Evolutionary conservation across 2,113 vertebrate species (phyloP).

Genomic region (Nycticebus coucang): DNA sequence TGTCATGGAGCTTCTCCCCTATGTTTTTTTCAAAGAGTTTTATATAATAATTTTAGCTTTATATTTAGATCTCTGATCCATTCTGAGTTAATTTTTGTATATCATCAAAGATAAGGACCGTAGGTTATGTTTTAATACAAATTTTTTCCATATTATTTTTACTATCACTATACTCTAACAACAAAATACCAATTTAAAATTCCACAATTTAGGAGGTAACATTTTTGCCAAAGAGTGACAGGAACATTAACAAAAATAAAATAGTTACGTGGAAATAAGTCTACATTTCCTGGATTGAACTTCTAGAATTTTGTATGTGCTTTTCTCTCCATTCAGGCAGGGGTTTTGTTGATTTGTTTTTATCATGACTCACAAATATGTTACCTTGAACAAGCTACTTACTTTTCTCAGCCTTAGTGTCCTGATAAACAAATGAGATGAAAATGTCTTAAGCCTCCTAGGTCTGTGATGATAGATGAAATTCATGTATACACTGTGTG

Average conservation of each 20-base stretch:
- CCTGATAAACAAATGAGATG: not conserved
- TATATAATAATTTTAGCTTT: not conserved
- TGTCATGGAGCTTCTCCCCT: not conserved
- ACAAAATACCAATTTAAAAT: not conserved
- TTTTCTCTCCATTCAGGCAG: not conserved
- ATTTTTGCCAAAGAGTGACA: not conserved
- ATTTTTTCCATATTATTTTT: not conserved
- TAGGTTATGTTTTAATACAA: not conserved
- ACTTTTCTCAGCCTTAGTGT: not conserved
- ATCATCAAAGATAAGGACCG: not conserved
- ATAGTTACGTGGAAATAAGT: not conserved
- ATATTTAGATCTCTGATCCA: not conserved
- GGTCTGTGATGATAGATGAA: not conserved
- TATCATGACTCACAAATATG: not conserved
- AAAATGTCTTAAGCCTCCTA: not conserved
- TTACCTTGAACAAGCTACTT: not conserved
- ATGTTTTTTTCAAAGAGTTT: not conserved
- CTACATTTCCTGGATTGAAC: not conserved
- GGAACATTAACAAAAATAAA: slow-evolving; percentile 1
- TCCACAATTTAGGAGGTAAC: not conserved
- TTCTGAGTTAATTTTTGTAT: not conserved
- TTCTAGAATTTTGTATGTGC: not conserved
- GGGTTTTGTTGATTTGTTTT: not conserved
- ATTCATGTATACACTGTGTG: not conserved
- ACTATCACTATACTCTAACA: not conserved